These are phyloP conservation scores for Euschistus heros DNA, from an alignment of 1,140 invertebrate species.

Conservation along the genomic window DNA sequence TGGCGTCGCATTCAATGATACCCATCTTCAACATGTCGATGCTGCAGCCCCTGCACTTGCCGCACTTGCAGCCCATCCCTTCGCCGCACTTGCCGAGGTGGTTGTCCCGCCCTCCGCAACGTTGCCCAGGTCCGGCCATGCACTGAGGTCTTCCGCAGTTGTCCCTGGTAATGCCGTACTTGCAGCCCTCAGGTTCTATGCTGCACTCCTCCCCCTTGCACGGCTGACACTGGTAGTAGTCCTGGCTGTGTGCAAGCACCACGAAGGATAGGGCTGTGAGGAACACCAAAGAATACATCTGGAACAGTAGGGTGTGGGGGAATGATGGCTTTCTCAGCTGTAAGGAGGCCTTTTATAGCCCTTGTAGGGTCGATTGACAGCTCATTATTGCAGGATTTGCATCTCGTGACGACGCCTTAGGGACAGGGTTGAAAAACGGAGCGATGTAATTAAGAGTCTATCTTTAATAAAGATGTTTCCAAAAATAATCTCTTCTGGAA, in stretches of 20 bases:
- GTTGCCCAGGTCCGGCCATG: constrained; percentile 30
- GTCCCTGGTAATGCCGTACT: constrained; percentile 27
- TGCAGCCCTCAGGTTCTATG: constrained; percentile 25
- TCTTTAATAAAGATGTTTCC: too few relatives aligned
- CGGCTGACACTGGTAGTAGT: constrained; percentile 11
- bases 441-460: too few relatives aligned
- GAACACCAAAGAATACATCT: too few relatives aligned
- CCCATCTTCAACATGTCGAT: constrained; percentile 3
- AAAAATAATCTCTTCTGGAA: too few relatives aligned
- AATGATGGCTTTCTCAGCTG: too few relatives aligned
- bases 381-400: too few relatives aligned
- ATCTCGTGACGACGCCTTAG: too few relatives aligned
- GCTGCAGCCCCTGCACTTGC: constrained; percentile 31
- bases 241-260: neutral
- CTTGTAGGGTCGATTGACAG: too few relatives aligned
- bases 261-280: too few relatives aligned
- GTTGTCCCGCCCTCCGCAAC: constrained; percentile 30
- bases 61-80: constrained; percentile 32
- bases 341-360: too few relatives aligned
- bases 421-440: too few relatives aligned
- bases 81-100: constrained; percentile 31
- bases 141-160: constrained; percentile 30
- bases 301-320: too few relatives aligned
- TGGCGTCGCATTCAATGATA: constrained; percentile 5
- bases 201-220: constrained; percentile 27